Percentiles rank a stretch among this genome's conserved stretches.
phyloP scores from a whole-genome alignment of 1,140 invertebrate genomes.

The Diorhabda elongata region DNA sequence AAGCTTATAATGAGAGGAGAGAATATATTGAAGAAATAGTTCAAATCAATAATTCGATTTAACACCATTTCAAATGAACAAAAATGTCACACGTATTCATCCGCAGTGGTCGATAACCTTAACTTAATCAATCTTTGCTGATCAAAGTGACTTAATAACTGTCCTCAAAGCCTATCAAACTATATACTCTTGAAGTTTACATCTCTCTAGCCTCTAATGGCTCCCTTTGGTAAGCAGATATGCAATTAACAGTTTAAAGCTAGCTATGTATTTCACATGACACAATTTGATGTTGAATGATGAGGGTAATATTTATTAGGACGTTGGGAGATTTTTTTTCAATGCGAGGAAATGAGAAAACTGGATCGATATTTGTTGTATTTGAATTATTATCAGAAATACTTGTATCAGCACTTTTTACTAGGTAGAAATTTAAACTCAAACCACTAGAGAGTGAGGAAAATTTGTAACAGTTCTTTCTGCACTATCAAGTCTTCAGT shows the following conservation, averaged over 20 bases:
- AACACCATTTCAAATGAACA: not conserved
- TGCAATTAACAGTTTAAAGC: constrained; percentile 3
- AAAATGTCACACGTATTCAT: not conserved
- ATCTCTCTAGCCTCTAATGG: not conserved
- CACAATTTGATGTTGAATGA: constrained; percentile 2
- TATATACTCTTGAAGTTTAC: not conserved
- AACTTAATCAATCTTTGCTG: constrained; percentile 1
- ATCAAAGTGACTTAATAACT: constrained; percentile 2
- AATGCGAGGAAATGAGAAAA: too few species aligned
- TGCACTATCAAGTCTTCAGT: too few species aligned
- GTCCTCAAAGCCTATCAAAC: not conserved
- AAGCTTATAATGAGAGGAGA: too few species aligned
- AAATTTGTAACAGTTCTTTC: too few species aligned
- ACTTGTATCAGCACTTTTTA: too few species aligned
- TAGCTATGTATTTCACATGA: not conserved
- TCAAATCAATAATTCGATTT: not conserved
- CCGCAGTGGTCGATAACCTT: not conserved
- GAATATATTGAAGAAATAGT: too few species aligned
- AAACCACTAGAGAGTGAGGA: too few species aligned
- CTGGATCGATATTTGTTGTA: too few species aligned
- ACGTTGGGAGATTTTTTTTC: too few species aligned
- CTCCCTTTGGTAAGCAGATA: not conserved
- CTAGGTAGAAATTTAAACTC: too few species aligned
- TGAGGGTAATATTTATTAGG: not conserved
- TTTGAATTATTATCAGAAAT: too few species aligned